These are phyloP conservation scores for Dendronephthya gigantea DNA, from an alignment of 64 coral and sea anemone genomes.

Conservation along the genomic window DNA sequence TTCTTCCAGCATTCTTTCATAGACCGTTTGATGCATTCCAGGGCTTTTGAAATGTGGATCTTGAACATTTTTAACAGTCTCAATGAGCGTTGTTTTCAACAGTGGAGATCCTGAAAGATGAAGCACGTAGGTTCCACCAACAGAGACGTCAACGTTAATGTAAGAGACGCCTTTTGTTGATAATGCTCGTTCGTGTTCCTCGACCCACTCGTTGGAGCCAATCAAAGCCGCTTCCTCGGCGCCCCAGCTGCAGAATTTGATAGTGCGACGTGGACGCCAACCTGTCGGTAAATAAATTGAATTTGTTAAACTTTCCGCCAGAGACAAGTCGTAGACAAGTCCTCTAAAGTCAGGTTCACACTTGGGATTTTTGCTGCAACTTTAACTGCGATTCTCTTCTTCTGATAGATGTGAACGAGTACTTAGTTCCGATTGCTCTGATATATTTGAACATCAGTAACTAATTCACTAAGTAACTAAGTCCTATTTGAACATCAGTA, in stretches of 20 bases:
- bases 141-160: constrained; percentile 76
- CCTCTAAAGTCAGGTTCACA: background rate
- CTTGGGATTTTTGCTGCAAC: no score
- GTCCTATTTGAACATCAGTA: no score
- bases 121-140: constrained; percentile 42
- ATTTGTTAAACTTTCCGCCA: background rate
- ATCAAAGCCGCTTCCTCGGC: constrained; percentile 88
- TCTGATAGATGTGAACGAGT: no score
- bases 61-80: background rate
- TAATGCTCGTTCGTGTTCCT: constrained; percentile 47
- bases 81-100: background rate
- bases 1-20: constrained; percentile 40
- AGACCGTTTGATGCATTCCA: constrained; percentile 22
- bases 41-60: constrained; percentile 32
- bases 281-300: background rate
- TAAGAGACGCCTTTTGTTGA: constrained; percentile 71
- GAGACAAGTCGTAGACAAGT: background rate
- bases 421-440: no score
- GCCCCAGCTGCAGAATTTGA: constrained; percentile 92
- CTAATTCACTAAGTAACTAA: no score
- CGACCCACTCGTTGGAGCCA: constrained; percentile 95
- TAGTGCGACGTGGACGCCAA: constrained; percentile 81
- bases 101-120: constrained; percentile 5
- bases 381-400: no score
- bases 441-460: no score